Conservation (phyloP, 1,140 invertebrate species). For the Zaprionus camerounensis region DNA sequence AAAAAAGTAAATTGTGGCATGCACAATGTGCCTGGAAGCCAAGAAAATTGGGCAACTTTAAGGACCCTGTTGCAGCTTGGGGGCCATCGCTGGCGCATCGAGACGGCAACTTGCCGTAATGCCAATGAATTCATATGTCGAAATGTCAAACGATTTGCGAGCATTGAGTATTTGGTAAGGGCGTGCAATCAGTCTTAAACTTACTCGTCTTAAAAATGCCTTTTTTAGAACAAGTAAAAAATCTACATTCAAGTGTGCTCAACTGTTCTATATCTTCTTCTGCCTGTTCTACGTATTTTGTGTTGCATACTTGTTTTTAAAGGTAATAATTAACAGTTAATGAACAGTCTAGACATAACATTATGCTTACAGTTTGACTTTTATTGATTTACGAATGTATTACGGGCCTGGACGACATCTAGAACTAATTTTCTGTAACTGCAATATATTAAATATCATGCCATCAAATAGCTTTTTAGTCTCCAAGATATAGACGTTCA, state of each 20-base stretch:
- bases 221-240: no score
- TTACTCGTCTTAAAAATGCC: background rate
- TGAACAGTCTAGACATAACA: no score
- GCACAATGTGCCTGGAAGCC: constrained; percentile 18
- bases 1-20: constrained; percentile 35
- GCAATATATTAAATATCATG: background rate
- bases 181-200: background rate
- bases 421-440: background rate
- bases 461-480: background rate
- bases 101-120: background rate
- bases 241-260: no score
- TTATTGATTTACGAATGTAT: background rate
- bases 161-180: background rate
- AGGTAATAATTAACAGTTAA: no score
- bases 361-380: background rate
- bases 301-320: no score
- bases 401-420: background rate
- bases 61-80: background rate
- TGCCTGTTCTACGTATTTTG: no score
- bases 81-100: background rate
- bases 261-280: no score
- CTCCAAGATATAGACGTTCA: background rate
- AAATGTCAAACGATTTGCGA: background rate
- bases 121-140: constrained; percentile 2
- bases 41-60: constrained; percentile 6